A percentile compares a stretch with the other conserved stretches of the same genome.
phyloP scores from a whole-genome alignment of 2,797 vertebrate genomes.

The Glyptemys insculpta region DNA sequence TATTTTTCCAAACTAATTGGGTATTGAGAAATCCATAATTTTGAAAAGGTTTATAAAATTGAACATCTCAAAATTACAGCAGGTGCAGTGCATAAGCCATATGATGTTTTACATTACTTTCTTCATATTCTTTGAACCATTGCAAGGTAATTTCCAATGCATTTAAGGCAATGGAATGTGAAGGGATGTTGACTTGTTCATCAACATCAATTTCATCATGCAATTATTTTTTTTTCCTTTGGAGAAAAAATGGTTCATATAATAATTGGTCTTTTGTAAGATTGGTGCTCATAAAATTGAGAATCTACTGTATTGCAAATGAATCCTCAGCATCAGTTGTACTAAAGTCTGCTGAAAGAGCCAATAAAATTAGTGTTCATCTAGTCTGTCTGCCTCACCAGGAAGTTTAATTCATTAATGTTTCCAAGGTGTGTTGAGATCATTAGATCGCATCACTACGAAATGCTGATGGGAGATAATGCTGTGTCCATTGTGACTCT shows the following conservation, averaged over 20 bases:
- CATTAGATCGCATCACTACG: conserved; percentile 1
- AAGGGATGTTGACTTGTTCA: too few species aligned
- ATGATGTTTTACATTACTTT: too few species aligned
- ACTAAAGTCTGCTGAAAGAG: conserved; percentile 23
- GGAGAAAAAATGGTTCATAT: background rate
- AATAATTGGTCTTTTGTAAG: background rate
- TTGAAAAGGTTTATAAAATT: too few species aligned
- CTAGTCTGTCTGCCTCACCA: background rate
- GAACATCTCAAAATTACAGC: too few species aligned
- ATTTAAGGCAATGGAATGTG: too few species aligned
- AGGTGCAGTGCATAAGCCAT: too few species aligned
- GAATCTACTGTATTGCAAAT: background rate
- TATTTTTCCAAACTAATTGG: too few species aligned
- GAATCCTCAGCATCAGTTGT: background rate
- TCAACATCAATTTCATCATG: too few species aligned
- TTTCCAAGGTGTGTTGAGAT: background rate
- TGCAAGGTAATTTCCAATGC: too few species aligned
- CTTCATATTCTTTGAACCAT: too few species aligned
- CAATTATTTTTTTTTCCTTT: background rate
- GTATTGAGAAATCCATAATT: too few species aligned
- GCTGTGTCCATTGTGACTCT: conserved; percentile 39
- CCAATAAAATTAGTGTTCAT: conserved; percentile 10
- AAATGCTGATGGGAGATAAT: background rate
- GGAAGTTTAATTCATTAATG: background rate
- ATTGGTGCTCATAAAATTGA: background rate